phyloP scores from a whole-genome alignment of 2,797 vertebrate genomes.

The Simalia tracyae region DNA sequence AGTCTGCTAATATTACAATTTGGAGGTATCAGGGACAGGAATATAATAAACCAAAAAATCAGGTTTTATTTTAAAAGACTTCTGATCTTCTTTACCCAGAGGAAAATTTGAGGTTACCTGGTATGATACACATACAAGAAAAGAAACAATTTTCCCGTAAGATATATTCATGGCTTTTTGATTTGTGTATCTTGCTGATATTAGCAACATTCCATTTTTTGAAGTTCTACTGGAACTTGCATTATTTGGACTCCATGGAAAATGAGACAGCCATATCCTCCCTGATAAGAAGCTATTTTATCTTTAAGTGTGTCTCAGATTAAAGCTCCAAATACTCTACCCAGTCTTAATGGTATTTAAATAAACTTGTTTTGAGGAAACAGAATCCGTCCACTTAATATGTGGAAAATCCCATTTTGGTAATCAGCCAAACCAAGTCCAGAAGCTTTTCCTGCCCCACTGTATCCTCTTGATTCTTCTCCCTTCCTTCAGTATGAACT shows the following conservation, averaged over 20 bases:
- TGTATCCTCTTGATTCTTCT: constrained; percentile 1
- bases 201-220: neutral
- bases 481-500: neutral
- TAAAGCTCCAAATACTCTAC: neutral
- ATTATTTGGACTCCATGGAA: neutral
- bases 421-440: neutral
- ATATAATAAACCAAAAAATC: neutral
- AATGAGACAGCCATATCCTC: neutral
- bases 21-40: neutral
- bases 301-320: neutral
- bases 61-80: neutral
- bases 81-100: neutral
- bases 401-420: neutral
- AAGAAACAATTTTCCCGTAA: neutral
- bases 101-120: neutral
- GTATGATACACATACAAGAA: neutral
- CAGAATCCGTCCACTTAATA: constrained; percentile 9
- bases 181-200: neutral
- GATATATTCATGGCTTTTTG: neutral
- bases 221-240: accelerated
- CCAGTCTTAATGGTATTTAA: neutral
- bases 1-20: neutral
- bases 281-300: neutral
- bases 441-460: constrained; percentile 16
- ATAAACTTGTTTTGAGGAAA: constrained; percentile 9